These are phyloP conservation scores for Chymomyza caudatula DNA, from an alignment of 2,888 invertebrate genomes.

Conservation along the genomic window DNA sequence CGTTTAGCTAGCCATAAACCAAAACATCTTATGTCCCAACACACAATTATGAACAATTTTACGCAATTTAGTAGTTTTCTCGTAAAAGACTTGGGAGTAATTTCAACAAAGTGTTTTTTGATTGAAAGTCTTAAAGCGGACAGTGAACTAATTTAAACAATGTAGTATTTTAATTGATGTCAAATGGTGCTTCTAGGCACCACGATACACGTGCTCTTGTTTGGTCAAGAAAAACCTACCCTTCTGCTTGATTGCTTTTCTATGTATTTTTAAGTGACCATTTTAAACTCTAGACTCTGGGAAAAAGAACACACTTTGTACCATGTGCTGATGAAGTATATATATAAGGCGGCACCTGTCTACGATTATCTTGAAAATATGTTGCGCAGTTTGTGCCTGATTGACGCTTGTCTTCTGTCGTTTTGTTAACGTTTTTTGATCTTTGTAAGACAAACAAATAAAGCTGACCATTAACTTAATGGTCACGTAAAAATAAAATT, in stretches of 20 bases:
- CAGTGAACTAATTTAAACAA: no score
- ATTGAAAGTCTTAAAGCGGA: no score
- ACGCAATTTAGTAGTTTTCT: no score
- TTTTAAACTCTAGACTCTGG: neutral
- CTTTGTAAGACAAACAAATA: neutral
- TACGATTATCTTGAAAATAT: neutral
- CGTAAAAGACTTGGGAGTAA: no score
- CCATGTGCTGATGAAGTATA: neutral
- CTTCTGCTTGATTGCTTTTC: neutral
- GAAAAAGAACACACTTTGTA: neutral
- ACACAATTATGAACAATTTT: no score
- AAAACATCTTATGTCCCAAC: no score
- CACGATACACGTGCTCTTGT: neutral
- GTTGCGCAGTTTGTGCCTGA: neutral
- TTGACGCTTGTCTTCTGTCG: neutral
- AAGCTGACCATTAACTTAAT: conserved; percentile 37
- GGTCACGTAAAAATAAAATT: conserved; percentile 59
- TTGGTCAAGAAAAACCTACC: neutral
- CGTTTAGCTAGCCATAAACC: no score
- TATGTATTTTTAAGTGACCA: no score
- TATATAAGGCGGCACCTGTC: neutral
- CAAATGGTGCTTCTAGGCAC: neutral
- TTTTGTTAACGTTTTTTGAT: neutral
- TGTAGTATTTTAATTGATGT: neutral
- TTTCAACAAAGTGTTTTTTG: no score